Base-by-base conservation (phyloP, 2,797 vertebrate genomes). In the Channallabes apus region DNA sequence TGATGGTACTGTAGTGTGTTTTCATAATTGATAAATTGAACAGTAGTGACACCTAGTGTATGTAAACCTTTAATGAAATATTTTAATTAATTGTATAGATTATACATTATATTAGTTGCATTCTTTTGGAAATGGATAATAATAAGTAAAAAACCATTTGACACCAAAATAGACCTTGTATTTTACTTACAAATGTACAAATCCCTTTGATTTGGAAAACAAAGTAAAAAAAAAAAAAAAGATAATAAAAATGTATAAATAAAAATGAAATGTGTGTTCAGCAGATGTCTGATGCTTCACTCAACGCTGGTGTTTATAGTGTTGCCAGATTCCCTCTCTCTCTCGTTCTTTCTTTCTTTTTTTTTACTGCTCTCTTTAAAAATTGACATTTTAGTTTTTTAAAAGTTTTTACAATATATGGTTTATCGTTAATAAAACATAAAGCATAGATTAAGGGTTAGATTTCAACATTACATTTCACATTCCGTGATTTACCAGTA, bases 11-110 rank as follows among this genome's bases (percentile, higher is more conserved):
- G 17, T 27, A 11, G 46, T 46, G 9, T 46, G 46, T 46, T 46
- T 61, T 64, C 12, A 20, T 5, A 65, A 0, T 3, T 32, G n/a
- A 67, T 81, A 54, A 3, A 38, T 14, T 78, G 29, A 69, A 58
- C 75, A 65, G 35, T 80, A 51, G 32, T 84, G 83, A 80, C 83
- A 79, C 61, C 83, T 84, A 80, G 83, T 84, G 83, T 32, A 46
- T 46, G 76, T 9, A 78, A 56, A 59, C 82, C 2, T 64, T 22
- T 3, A 38, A 71, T 17, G 3, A 62, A 64, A 64, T 80, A 12
- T 22, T 64, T 62, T 61, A 6, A 14, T 61, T 78, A 62, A 62
- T 62, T 7, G 32, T 46, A 2, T 41, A 46, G 32, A 18, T 62
- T 3, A 7, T 27, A 2, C 17, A 4, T 5, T 22, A 61, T 51